Conservation (phyloP, 2,113 vertebrate species). For the Macroglossus sobrinus region DNA sequence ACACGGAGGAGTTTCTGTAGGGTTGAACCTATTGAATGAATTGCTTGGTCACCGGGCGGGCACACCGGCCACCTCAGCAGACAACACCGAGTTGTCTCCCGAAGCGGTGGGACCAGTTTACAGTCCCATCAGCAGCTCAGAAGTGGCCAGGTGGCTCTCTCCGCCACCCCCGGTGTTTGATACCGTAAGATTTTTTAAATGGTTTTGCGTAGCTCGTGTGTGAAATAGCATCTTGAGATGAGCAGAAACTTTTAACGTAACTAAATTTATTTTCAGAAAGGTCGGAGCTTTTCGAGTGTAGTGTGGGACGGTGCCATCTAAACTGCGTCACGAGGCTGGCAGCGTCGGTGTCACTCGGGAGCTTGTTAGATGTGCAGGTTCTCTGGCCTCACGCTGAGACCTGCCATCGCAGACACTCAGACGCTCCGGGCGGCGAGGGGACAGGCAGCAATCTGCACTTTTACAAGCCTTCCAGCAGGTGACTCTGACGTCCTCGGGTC, state of each 20-base stretch:
- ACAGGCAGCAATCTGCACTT: neutral
- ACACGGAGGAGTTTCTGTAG: neutral
- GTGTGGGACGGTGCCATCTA: neutral
- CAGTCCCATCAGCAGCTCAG: accelerated
- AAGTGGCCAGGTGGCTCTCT: accelerated
- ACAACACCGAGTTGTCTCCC: neutral
- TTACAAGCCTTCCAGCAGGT: neutral
- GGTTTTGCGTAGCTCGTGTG: neutral
- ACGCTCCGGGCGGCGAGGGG: too few species aligned
- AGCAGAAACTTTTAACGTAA: neutral
- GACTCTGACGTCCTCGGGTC: accelerated
- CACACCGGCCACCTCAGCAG: accelerated
- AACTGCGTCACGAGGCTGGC: neutral
- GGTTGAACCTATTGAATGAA: neutral
- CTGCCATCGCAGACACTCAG: neutral
- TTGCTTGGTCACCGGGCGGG: accelerated
- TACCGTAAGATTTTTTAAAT: accelerated
- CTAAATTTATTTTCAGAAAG: neutral
- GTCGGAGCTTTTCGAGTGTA: neutral
- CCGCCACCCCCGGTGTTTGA: accelerated
- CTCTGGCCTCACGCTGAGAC: too few species aligned
- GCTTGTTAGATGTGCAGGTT: neutral
- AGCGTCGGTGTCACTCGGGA: neutral
- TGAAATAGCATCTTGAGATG: neutral
- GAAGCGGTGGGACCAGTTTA: neutral